Evolutionary conservation across 2,888 invertebrate genomes (phyloP).

Genomic region (Pelosia muscerda): DNA sequence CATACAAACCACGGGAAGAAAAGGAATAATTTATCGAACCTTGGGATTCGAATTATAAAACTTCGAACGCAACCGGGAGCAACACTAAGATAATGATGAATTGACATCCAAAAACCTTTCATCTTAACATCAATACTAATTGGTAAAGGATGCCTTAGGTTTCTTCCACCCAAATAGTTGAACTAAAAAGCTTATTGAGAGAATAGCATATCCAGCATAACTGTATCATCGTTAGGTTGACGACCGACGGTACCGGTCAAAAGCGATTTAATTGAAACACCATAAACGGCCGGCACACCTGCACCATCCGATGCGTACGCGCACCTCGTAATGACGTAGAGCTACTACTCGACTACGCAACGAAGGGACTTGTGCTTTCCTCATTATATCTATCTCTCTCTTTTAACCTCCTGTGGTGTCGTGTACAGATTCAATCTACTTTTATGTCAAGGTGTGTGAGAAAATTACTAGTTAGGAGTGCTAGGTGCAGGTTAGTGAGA

Average conservation of each 20-base stretch:
- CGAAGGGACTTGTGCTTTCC: not conserved
- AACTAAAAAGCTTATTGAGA: not conserved
- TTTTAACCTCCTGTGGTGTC: slow-evolving; percentile 29
- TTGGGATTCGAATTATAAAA: no score
- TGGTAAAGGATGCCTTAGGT: not conserved
- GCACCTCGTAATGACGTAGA: slow-evolving; percentile 41
- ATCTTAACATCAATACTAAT: not conserved
- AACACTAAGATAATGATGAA: no score
- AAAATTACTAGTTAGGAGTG: slow-evolving; percentile 5
- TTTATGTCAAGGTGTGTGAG: slow-evolving; percentile 30
- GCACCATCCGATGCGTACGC: slow-evolving; percentile 53
- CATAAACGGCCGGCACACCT: slow-evolving; percentile 75
- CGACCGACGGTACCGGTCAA: slow-evolving; percentile 68
- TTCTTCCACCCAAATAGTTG: not conserved
- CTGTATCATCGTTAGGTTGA: slow-evolving; percentile 39
- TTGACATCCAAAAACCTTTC: no score
- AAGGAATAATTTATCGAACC: no score
- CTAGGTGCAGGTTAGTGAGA: not conserved
- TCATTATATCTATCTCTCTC: not conserved
- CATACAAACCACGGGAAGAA: no score
- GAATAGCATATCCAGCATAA: slow-evolving; percentile 9
- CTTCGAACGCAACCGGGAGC: no score
- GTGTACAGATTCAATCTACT: slow-evolving; percentile 37
- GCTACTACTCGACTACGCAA: slow-evolving; percentile 33
- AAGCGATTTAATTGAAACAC: slow-evolving; percentile 81